Evolutionary conservation across 2,797 vertebrate species (phyloP).

Genomic region (Vultur gryphus): DNA sequence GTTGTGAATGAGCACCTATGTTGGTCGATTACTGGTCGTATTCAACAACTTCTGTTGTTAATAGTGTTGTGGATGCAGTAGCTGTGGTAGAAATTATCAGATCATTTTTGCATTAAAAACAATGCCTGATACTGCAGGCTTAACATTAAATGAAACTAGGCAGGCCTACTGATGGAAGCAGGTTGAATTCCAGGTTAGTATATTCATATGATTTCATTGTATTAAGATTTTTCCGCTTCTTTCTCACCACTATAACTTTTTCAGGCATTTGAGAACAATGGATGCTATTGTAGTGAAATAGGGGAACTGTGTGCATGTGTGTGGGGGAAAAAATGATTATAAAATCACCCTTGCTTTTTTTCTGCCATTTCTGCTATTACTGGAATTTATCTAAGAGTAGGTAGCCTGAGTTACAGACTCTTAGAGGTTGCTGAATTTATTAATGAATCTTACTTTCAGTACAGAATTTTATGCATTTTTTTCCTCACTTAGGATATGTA

Average conservation of each 20-base stretch:
- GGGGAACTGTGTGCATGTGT: not conserved
- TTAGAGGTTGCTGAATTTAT: not conserved
- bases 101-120: not conserved
- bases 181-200: not conserved
- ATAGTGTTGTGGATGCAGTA: not conserved
- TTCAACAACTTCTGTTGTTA: not conserved
- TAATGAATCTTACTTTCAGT: not conserved
- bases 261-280: not conserved
- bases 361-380: not conserved
- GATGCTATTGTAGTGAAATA: not conserved
- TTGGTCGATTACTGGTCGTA: rapidly evolving
- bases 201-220: not conserved
- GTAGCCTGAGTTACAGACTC: not conserved
- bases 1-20: not conserved
- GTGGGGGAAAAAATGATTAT: not conserved
- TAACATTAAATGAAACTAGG: not conserved
- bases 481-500: not conserved
- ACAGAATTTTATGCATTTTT: not conserved
- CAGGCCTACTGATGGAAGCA: not conserved
- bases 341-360: not conserved
- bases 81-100: not conserved
- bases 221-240: not conserved
- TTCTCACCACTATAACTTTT: not conserved
- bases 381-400: not conserved
- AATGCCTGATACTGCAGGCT: not conserved